Percentiles rank a stretch among this genome's conserved stretches.
phyloP scores from a whole-genome alignment of 2,888 invertebrate species.

The Metopia argyrocephala region DNA sequence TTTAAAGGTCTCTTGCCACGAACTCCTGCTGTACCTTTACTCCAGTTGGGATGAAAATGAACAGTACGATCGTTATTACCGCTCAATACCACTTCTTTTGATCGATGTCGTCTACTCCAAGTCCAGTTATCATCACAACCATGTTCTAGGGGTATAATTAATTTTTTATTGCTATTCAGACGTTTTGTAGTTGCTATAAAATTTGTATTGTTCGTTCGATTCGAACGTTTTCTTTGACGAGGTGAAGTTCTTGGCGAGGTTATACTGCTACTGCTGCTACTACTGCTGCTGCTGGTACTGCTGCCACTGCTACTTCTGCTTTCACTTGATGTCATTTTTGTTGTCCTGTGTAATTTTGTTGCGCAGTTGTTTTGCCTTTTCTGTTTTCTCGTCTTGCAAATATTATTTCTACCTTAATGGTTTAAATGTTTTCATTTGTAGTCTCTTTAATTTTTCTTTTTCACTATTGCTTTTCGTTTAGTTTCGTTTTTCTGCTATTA shows the following conservation, averaged over 20 bases:
- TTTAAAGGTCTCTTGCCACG: constrained; percentile 84
- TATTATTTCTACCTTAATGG: constrained; percentile 10
- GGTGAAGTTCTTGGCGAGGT: constrained; percentile 51
- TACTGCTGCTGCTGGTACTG: constrained; percentile 27
- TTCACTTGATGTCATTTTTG: constrained; percentile 65
- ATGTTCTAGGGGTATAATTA: constrained; percentile 71
- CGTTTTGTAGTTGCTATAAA: constrained; percentile 57
- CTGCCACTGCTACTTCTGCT: constrained; percentile 40
- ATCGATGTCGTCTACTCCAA: constrained; percentile 82
- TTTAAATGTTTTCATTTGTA: constrained; percentile 21
- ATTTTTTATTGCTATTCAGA: constrained; percentile 59
- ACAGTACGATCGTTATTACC: constrained; percentile 81
- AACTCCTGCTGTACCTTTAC: constrained; percentile 86
- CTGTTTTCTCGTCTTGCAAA: not conserved
- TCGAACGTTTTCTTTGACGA: constrained; percentile 50
- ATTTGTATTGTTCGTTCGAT: constrained; percentile 57
- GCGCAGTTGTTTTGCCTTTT: not conserved
- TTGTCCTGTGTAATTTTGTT: constrained; percentile 18
- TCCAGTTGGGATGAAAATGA: constrained; percentile 87
- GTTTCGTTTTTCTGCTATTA: constrained; percentile 3
- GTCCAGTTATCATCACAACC: constrained; percentile 85
- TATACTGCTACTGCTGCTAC: constrained; percentile 43
- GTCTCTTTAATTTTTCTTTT: constrained; percentile 27
- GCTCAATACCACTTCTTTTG: constrained; percentile 81
- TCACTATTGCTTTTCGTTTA: constrained; percentile 2